These are phyloP conservation scores for Lethenteron reissneri DNA, from an alignment of 2,113 vertebrate genomes.

Conservation along the genomic window DNA sequence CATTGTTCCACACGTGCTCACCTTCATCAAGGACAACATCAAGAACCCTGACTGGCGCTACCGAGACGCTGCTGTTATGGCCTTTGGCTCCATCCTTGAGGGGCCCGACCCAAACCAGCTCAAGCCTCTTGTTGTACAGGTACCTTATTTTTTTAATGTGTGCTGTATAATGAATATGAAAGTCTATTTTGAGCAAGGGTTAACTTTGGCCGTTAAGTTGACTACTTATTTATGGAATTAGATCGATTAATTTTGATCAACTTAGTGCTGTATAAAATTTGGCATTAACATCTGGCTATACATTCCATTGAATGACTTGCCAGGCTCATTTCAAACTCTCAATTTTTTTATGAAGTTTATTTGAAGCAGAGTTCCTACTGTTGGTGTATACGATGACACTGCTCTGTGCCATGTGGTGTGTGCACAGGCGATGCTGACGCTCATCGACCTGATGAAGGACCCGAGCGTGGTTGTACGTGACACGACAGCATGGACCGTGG, in stretches of 20 bases:
- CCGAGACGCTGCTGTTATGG: slow-evolving; percentile 89
- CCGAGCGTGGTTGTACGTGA: slow-evolving; percentile 87
- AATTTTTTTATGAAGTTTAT: too few relatives aligned
- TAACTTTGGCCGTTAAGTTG: too few relatives aligned
- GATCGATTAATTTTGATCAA: too few relatives aligned
- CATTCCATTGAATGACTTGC: too few relatives aligned
- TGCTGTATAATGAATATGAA: neutral
- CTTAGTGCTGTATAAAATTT: too few relatives aligned
- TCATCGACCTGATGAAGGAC: slow-evolving; percentile 96
- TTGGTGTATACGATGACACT: neutral
- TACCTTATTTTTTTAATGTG: slow-evolving; percentile 11
- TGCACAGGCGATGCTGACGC: slow-evolving; percentile 61
- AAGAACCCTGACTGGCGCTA: slow-evolving; percentile 78
- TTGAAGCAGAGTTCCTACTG: too few relatives aligned
- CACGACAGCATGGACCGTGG: slow-evolving; percentile 90
- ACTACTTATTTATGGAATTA: too few relatives aligned
- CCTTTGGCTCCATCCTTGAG: slow-evolving; percentile 84
- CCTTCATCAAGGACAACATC: slow-evolving; percentile 95
- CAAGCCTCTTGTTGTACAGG: slow-evolving; percentile 81
- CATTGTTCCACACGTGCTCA: slow-evolving; percentile 80
- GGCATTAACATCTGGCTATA: too few relatives aligned
- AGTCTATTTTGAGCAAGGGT: too few relatives aligned
- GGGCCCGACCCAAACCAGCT: slow-evolving; percentile 84
- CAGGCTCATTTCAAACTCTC: too few relatives aligned
- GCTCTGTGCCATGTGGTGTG: neutral